A percentile compares a stretch with the other conserved stretches of the same genome.
Conservation (phyloP, 1,140 invertebrate genomes). For the Chironomus tepperi region DNA sequence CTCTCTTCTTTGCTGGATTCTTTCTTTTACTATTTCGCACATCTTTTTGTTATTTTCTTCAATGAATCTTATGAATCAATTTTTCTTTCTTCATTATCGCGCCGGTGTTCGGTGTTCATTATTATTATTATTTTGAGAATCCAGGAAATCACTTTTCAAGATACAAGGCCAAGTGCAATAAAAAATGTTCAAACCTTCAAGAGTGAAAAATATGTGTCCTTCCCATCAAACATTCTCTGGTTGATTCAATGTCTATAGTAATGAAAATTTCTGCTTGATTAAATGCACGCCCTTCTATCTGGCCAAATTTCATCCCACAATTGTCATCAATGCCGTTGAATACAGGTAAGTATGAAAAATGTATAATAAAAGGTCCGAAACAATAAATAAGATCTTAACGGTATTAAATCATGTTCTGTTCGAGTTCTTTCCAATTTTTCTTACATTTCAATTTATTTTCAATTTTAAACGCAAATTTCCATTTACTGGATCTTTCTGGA, state of each 20-base stretch:
- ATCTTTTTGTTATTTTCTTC: not conserved
- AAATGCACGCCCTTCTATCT: not conserved
- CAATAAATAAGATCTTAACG: slow-evolving; percentile 14
- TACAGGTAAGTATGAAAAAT: not conserved
- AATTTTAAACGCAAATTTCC: too few species aligned
- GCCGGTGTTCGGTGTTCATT: not conserved
- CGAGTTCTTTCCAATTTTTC: not conserved
- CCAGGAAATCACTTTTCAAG: too few species aligned
- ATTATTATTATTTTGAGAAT: not conserved
- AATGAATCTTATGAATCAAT: not conserved
- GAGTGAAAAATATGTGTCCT: too few species aligned
- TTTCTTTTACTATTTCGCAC: not conserved
- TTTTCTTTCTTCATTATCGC: not conserved
- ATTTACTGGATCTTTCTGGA: too few species aligned
- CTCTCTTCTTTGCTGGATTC: not conserved
- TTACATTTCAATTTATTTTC: slow-evolving; percentile 3
- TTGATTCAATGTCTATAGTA: not conserved
- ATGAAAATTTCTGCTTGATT: not conserved
- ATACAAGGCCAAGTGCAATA: too few species aligned
- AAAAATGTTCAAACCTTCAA: too few species aligned
- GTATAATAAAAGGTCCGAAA: not conserved
- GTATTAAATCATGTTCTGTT: slow-evolving; percentile 21
- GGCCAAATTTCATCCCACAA: not conserved
- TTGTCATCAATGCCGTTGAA: slow-evolving; percentile 6
- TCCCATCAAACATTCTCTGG: too few species aligned